Conservation (phyloP, 92 coral and sea anemone genomes). For the Pocillopora meandrina region DNA sequence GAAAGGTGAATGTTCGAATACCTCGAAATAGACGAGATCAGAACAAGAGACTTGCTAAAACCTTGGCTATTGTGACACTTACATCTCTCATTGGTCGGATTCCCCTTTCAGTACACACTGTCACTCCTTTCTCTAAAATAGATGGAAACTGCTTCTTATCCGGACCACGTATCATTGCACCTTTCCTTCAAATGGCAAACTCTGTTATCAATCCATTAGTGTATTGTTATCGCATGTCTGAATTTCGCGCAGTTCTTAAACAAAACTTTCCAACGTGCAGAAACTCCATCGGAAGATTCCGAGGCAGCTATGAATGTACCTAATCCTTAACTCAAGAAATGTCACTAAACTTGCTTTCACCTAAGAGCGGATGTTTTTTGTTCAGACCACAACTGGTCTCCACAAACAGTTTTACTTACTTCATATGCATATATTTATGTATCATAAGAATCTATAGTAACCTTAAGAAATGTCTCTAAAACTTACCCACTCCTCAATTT, state of each 20-base stretch:
- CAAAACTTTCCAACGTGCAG: neutral
- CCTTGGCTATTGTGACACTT: neutral
- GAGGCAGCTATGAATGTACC: too few relatives aligned
- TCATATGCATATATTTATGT: too few relatives aligned
- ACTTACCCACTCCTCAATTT: too few relatives aligned
- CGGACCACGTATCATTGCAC: neutral
- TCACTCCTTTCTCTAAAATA: neutral
- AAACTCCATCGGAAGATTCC: too few relatives aligned
- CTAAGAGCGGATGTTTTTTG: too few relatives aligned
- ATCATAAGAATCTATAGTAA: too few relatives aligned
- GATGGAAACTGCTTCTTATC: neutral
- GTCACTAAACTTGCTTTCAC: too few relatives aligned
- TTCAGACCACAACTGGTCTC: too few relatives aligned
- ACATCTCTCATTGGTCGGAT: neutral
- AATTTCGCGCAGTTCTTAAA: neutral
- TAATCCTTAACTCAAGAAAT: too few relatives aligned
- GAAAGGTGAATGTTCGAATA: neutral
- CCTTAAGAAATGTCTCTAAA: too few relatives aligned
- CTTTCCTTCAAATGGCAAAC: neutral
- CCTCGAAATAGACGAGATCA: neutral
- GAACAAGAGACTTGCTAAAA: constrained; percentile 14
- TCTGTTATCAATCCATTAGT: constrained; percentile 4
- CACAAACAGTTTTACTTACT: too few relatives aligned
- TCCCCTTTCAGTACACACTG: neutral
- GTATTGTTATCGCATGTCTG: constrained; percentile 9